phyloP scores from a whole-genome alignment of 1,140 invertebrate species.

The Scaptomyza graminum region DNA sequence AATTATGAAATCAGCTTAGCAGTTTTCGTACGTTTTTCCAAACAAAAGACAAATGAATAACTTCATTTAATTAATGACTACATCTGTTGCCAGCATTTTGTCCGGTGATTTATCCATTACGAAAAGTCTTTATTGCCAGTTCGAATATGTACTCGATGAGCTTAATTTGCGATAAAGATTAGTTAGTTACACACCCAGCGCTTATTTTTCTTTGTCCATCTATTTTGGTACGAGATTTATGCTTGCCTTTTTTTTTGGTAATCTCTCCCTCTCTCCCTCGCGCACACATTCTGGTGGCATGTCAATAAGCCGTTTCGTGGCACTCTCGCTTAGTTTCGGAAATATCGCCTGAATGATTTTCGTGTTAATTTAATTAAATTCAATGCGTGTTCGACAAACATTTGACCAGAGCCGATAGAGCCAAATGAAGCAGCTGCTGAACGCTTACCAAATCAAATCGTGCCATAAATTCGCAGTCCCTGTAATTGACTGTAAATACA shows the following conservation, averaged over 20 bases:
- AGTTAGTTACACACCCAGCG: conserved; percentile 34
- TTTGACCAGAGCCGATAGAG: conserved; percentile 61
- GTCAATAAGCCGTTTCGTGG: conserved; percentile 72
- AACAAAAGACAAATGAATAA: conserved; percentile 12
- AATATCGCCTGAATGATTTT: conserved; percentile 74
- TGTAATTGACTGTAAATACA: conserved; percentile 50
- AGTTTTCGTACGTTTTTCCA: not conserved
- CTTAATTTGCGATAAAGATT: conserved; percentile 48
- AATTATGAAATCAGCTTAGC: not conserved
- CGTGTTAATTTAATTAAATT: conserved; percentile 81
- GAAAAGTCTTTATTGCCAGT: conserved; percentile 34
- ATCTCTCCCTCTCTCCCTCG: not conserved
- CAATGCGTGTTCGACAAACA: conserved; percentile 67
- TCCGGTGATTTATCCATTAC: conserved; percentile 25
- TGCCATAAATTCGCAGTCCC: conserved; percentile 63
- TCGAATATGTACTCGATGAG: conserved; percentile 43
- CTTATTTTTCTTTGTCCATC: conserved; percentile 30
- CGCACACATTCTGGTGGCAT: conserved; percentile 43
- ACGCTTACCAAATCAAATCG: conserved; percentile 58
- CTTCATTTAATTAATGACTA: conserved; percentile 23
- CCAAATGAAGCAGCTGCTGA: conserved; percentile 24
- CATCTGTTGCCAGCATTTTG: conserved; percentile 16
- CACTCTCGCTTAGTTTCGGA: conserved; percentile 63
- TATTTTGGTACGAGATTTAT: conserved; percentile 44
- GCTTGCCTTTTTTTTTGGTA: conserved; percentile 12